Percentiles rank a stretch among this genome's conserved stretches.
Conservation (phyloP, 2,113 vertebrate genomes). For the Heterochromis multidens region DNA sequence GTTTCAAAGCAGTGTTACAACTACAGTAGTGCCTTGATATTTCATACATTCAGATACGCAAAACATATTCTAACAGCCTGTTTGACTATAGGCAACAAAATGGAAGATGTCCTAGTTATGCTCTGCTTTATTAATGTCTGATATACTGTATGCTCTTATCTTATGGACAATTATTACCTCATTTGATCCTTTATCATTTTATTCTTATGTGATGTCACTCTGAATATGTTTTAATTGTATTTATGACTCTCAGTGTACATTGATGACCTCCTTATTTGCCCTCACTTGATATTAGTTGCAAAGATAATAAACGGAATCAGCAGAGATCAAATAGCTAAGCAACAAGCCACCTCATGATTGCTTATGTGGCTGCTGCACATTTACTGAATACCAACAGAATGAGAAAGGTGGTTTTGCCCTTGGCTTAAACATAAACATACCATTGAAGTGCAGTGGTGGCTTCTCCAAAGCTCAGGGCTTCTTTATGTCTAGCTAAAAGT, state of each 20-base stretch:
- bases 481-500: slow-evolving; percentile 25
- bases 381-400: slow-evolving; percentile 45
- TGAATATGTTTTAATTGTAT: background rate
- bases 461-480: slow-evolving; percentile 53
- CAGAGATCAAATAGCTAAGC: slow-evolving; percentile 46
- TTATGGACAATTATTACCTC: slow-evolving; percentile 45
- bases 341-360: slow-evolving; percentile 47
- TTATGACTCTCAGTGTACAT: slow-evolving; percentile 26
- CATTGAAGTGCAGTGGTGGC: slow-evolving; percentile 27
- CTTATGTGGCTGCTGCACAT: slow-evolving; percentile 37
- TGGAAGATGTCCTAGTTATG: slow-evolving; percentile 31
- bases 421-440: slow-evolving; percentile 49
- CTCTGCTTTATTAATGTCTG: slow-evolving; percentile 4
- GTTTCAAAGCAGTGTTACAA: slow-evolving; percentile 39
- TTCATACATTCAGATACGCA: slow-evolving; percentile 51
- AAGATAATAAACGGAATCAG: slow-evolving; percentile 52
- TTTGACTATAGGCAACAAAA: background rate
- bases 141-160: slow-evolving; percentile 18
- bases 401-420: slow-evolving; percentile 38
- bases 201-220: background rate
- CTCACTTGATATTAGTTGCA: slow-evolving; percentile 30
- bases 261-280: slow-evolving; percentile 36
- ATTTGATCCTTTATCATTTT: slow-evolving; percentile 25
- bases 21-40: slow-evolving; percentile 74
- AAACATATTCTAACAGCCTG: slow-evolving; percentile 21